Percentiles rank a stretch among this genome's conserved stretches.
Conservation (phyloP, 2,888 invertebrate species). For the Linyphia triangularis region DNA sequence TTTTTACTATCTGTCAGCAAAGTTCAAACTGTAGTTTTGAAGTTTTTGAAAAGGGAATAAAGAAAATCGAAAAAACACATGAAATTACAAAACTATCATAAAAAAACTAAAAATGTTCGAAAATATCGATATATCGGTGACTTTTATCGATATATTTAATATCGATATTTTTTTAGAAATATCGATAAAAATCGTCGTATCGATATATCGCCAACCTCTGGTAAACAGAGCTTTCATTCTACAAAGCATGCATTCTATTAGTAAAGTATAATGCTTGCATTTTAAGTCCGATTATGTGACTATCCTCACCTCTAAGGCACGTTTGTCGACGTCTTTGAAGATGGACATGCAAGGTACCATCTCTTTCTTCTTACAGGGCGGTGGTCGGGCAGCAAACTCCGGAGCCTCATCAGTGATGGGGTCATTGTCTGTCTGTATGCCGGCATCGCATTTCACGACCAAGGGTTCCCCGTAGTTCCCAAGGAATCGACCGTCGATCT, state of each 20-base stretch:
- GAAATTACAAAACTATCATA: too few relatives aligned
- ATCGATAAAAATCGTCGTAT: too few relatives aligned
- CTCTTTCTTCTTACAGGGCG: conserved; percentile 77
- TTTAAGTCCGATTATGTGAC: background rate
- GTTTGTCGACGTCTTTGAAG: conserved; percentile 76
- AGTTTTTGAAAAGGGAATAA: too few relatives aligned
- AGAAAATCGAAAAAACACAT: too few relatives aligned
- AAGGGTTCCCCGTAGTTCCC: conserved; percentile 58
- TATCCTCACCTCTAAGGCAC: conserved; percentile 73
- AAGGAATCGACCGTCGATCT: conserved; percentile 54
- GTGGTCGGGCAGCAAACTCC: conserved; percentile 78
- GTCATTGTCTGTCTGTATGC: conserved; percentile 78
- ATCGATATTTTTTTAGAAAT: too few relatives aligned
- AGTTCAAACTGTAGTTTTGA: too few relatives aligned
- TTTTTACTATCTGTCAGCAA: too few relatives aligned
- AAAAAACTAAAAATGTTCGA: too few relatives aligned
- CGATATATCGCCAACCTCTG: background rate
- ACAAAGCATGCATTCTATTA: too few relatives aligned
- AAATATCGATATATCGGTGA: too few relatives aligned
- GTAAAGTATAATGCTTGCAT: background rate
- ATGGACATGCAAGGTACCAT: conserved; percentile 76
- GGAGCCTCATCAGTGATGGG: conserved; percentile 78
- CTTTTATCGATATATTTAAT: too few relatives aligned
- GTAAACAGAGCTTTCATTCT: too few relatives aligned
- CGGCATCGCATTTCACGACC: conserved; percentile 76